Evolutionary conservation across 2,113 vertebrate species (phyloP).

Genomic region (Spilogale gracilis): DNA sequence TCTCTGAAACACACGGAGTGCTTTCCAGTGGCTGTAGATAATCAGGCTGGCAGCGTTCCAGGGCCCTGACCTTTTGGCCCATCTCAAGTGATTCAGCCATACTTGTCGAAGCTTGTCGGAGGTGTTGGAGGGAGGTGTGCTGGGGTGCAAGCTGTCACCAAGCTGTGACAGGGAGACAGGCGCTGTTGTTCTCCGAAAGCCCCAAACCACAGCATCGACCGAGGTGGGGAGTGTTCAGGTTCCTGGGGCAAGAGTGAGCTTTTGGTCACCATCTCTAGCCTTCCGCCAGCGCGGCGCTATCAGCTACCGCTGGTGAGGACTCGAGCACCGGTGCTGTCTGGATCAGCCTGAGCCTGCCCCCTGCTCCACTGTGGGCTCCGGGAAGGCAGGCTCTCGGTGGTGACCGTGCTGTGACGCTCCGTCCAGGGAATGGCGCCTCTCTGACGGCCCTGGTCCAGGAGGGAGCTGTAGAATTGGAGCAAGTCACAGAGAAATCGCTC

Average conservation of each 20-base stretch:
- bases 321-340: constrained; percentile 56
- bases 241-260: constrained; percentile 67
- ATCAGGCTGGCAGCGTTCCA: constrained; percentile 84
- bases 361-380: constrained; percentile 66
- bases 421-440: constrained; percentile 43
- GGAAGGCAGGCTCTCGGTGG: constrained; percentile 49
- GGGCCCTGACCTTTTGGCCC: constrained; percentile 84
- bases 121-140: constrained; percentile 77
- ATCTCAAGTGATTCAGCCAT: constrained; percentile 82
- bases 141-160: constrained; percentile 72
- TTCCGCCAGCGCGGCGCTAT: not conserved
- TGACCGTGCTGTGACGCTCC: constrained; percentile 65
- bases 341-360: constrained; percentile 73
- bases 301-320: constrained; percentile 52
- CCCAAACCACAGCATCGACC: constrained; percentile 46
- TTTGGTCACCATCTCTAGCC: constrained; percentile 46
- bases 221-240: constrained; percentile 67
- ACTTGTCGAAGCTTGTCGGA: constrained; percentile 85
- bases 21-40: constrained; percentile 84
- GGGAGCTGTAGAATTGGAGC: constrained; percentile 38
- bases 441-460: constrained; percentile 41
- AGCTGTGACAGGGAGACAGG: constrained; percentile 57
- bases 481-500: constrained; percentile 76
- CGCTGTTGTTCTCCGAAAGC: constrained; percentile 78
- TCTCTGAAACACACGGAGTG: constrained; percentile 81